Evolutionary conservation across 2,888 invertebrate genomes (phyloP).

Genomic region (Drosophila neutralis): DNA sequence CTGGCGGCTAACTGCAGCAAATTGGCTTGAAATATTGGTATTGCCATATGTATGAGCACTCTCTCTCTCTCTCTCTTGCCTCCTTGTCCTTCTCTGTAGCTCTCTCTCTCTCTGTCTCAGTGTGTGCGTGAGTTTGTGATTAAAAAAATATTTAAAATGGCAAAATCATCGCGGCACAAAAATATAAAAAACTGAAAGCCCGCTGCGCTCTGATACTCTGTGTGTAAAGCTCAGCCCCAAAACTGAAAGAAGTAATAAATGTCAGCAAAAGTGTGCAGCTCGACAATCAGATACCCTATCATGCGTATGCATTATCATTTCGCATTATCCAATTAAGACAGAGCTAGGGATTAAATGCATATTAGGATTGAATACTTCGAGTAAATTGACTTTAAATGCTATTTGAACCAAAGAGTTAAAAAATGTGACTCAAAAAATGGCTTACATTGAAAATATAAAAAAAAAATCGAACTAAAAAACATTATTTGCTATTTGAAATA

Average conservation of each 20-base stretch:
- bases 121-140: slow-evolving; percentile 69
- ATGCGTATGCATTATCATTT: neutral
- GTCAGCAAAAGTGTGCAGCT: neutral
- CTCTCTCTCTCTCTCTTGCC: neutral
- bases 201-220: slow-evolving; percentile 21
- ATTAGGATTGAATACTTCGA: neutral
- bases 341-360: neutral
- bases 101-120: slow-evolving; percentile 7
- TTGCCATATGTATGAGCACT: slow-evolving; percentile 74
- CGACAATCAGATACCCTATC: slow-evolving; percentile 20
- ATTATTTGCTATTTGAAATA: neutral
- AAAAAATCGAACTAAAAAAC: neutral
- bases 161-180: slow-evolving; percentile 66
- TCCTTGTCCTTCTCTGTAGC: slow-evolving; percentile 8
- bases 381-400: neutral
- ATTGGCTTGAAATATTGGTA: slow-evolving; percentile 81
- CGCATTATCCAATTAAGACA: no score
- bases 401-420: neutral
- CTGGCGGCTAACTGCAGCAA: slow-evolving; percentile 79
- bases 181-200: slow-evolving; percentile 46
- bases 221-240: slow-evolving; percentile 46
- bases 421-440: neutral
- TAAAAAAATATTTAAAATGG: slow-evolving; percentile 80
- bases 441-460: neutral
- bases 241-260: slow-evolving; percentile 59